Evolutionary conservation across 2,113 vertebrate genomes (phyloP).

Genomic region (Corythornis cristatus): DNA sequence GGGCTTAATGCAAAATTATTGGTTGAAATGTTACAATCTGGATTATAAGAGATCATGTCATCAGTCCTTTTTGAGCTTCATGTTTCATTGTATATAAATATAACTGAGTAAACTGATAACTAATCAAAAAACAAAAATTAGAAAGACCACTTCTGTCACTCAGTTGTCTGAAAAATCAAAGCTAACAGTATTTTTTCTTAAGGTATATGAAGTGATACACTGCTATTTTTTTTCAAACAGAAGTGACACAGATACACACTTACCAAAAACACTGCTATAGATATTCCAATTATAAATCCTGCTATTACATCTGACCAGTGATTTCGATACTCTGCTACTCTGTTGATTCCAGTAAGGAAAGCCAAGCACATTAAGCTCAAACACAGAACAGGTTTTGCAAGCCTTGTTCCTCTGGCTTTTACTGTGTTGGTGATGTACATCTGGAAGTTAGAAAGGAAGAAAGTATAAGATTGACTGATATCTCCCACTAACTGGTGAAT

Average conservation of each 20-base stretch:
- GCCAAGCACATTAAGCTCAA: slow-evolving; percentile 93
- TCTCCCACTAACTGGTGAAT: background rate
- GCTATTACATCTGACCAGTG: slow-evolving; percentile 99
- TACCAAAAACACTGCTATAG: slow-evolving; percentile 96
- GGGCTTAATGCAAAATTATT: background rate
- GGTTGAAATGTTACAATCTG: background rate
- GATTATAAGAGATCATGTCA: background rate
- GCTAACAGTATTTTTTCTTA: background rate
- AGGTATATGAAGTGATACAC: background rate
- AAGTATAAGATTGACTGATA: background rate
- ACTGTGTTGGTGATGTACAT: slow-evolving; percentile 97
- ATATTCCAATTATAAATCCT: slow-evolving; percentile 91
- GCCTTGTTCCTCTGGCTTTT: slow-evolving; percentile 92
- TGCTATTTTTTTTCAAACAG: background rate
- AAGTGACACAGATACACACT: slow-evolving; percentile 56
- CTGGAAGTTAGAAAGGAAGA: slow-evolving; percentile 76
- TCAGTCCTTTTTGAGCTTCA: background rate
- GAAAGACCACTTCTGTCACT: background rate
- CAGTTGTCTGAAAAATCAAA: background rate
- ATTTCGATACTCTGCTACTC: slow-evolving; percentile 97
- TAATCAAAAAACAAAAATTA: background rate
- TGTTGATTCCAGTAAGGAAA: slow-evolving; percentile 95
- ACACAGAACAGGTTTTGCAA: slow-evolving; percentile 94
- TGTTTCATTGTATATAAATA: background rate
- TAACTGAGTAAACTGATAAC: background rate